Evolutionary conservation across 2,797 vertebrate genomes (phyloP).

Genomic region (Sphenopsis melanotis): DNA sequence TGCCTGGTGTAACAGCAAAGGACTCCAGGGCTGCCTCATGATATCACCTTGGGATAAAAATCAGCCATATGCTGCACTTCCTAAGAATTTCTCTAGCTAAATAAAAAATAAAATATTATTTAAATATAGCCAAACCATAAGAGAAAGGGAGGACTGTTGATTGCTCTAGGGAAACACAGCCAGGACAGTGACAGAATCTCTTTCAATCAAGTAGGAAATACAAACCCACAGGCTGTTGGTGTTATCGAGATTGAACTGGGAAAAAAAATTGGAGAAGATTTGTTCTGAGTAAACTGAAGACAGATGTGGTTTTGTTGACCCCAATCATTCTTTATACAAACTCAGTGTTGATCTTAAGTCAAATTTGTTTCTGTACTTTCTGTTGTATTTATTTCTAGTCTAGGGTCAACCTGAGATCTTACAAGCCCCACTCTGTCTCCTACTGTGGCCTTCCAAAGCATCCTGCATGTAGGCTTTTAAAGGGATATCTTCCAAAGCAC

Average conservation of each 20-base stretch:
- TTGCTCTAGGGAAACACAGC: neutral
- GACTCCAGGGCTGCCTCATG: neutral
- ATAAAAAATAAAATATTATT: neutral
- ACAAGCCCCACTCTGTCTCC: neutral
- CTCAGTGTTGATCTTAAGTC: neutral
- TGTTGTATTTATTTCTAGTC: neutral
- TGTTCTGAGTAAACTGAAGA: neutral
- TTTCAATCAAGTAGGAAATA: neutral
- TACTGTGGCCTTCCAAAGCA: neutral
- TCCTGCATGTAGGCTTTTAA: neutral
- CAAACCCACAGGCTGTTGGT: neutral
- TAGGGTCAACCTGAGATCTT: neutral
- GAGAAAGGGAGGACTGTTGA: neutral
- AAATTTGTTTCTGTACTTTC: neutral
- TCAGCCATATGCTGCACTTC: neutral
- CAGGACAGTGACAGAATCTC: neutral
- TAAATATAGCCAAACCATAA: neutral
- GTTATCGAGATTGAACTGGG: neutral
- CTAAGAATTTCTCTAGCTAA: neutral
- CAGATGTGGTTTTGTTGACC: conserved; percentile 11
- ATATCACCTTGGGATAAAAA: neutral
- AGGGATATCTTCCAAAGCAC: neutral
- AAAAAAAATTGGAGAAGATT: neutral
- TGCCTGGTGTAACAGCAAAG: neutral
- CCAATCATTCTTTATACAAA: neutral